A percentile compares a stretch with the other conserved stretches of the same genome.
These are phyloP conservation scores for Opisthograptis luteolata DNA, from an alignment of 2,888 invertebrate genomes.

Conservation along the genomic window DNA sequence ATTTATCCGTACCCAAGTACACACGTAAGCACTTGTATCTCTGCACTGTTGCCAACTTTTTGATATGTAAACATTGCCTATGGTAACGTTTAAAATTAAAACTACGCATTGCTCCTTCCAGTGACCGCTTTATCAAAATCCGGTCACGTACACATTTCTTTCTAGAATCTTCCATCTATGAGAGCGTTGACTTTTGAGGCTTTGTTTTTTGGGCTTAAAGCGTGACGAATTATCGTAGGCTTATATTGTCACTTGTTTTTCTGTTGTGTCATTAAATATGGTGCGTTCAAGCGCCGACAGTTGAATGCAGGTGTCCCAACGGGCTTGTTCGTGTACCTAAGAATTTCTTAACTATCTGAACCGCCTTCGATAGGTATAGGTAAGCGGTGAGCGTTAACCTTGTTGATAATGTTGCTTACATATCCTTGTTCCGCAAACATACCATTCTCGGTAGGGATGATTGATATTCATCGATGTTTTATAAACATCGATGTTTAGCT, in stretches of 20 bases:
- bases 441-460: constrained; percentile 58
- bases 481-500: too few species aligned
- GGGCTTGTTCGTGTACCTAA: constrained; percentile 19
- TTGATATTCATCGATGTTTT: too few species aligned
- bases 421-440: constrained; percentile 75
- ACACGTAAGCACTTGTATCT: constrained; percentile 26
- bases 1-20: constrained; percentile 27
- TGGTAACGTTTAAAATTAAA: constrained; percentile 44
- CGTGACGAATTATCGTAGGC: constrained; percentile 51
- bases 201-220: constrained; percentile 53
- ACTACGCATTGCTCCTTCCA: constrained; percentile 33
- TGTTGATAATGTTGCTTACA: constrained; percentile 59
- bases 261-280: constrained; percentile 45
- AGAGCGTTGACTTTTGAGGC: constrained; percentile 53
- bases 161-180: constrained; percentile 53
- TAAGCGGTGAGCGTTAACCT: constrained; percentile 54
- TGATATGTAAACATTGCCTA: constrained; percentile 45
- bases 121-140: constrained; percentile 47
- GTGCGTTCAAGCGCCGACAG: constrained; percentile 20
- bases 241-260: constrained; percentile 57
- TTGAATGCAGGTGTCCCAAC: constrained; percentile 22
- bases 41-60: constrained; percentile 49
- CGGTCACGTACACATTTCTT: constrained; percentile 51
- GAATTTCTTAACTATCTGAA: constrained; percentile 68
- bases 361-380: constrained; percentile 61